Evolutionary conservation across 2,113 vertebrate genomes (phyloP).

Genomic region (Enhydra lutris): DNA sequence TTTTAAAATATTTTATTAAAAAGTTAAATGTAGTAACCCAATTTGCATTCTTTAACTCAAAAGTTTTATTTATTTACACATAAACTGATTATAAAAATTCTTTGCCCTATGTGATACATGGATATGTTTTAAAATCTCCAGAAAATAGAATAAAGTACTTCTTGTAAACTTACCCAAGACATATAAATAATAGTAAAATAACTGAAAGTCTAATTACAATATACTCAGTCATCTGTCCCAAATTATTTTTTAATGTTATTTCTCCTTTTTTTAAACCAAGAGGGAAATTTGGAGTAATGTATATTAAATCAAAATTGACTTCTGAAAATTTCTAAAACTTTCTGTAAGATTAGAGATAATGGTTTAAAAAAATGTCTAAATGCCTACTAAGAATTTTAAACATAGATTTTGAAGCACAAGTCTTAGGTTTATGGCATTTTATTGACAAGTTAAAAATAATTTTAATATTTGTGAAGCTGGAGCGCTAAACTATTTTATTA

Average conservation of each 20-base stretch:
- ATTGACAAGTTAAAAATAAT: conserved; percentile 29
- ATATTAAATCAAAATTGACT: neutral
- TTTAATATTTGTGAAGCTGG: neutral
- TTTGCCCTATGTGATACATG: neutral
- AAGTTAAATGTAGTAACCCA: neutral
- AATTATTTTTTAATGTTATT: neutral
- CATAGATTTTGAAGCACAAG: neutral
- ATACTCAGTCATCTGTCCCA: neutral
- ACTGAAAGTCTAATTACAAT: neutral
- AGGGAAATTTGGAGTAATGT: neutral
- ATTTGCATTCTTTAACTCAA: neutral
- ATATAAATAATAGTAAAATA: neutral
- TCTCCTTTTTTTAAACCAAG: conserved; percentile 3
- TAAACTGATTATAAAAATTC: neutral
- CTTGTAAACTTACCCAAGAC: neutral
- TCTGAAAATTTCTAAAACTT: conserved; percentile 31
- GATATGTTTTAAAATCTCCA: conserved; percentile 24
- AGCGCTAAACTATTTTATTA: neutral
- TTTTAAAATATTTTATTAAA: neutral
- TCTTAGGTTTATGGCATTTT: neutral
- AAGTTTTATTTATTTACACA: conserved; percentile 11
- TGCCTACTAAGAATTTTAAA: neutral
- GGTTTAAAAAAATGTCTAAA: neutral
- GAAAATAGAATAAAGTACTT: conserved; percentile 23
- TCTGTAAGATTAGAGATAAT: neutral